Conservation (phyloP, 2,888 invertebrate species). For the Lasioglossum figueresi region DNA sequence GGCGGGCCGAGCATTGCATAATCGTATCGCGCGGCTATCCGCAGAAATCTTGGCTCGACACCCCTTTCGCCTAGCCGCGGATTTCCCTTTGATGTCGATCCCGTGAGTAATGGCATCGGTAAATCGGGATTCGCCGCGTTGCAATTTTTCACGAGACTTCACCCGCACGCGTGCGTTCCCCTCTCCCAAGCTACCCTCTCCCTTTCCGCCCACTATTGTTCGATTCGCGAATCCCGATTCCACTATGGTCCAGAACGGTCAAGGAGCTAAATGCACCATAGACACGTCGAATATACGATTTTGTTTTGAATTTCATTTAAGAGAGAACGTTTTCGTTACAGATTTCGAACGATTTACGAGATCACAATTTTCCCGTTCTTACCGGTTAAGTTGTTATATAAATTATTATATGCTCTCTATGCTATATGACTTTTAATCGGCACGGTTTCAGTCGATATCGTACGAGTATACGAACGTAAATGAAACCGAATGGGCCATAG, state of each 20-base stretch:
- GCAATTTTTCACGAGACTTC: slow-evolving; percentile 49
- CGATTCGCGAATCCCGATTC: slow-evolving; percentile 4
- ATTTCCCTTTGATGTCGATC: slow-evolving; percentile 58
- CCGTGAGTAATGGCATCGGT: slow-evolving; percentile 40
- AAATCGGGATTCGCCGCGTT: slow-evolving; percentile 21
- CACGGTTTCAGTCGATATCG: background rate
- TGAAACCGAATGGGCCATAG: background rate
- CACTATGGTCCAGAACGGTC: background rate
- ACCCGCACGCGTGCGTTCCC: slow-evolving; percentile 24
- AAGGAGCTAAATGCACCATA: slow-evolving; percentile 1
- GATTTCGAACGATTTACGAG: background rate
- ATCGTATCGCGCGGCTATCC: slow-evolving; percentile 72
- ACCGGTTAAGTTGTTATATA: no score
- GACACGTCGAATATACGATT: background rate
- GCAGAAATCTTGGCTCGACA: slow-evolving; percentile 72
- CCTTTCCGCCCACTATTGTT: slow-evolving; percentile 10
- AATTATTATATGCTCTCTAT: background rate
- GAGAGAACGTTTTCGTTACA: background rate
- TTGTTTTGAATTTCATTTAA: background rate
- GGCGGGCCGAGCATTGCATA: slow-evolving; percentile 68
- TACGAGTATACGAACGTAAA: background rate
- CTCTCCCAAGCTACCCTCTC: background rate
- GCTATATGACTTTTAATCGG: background rate
- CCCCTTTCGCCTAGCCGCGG: slow-evolving; percentile 43
- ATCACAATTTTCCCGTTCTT: background rate